Base-by-base conservation (phyloP, 1,140 invertebrate genomes). In the Drosophila dunni region DNA sequence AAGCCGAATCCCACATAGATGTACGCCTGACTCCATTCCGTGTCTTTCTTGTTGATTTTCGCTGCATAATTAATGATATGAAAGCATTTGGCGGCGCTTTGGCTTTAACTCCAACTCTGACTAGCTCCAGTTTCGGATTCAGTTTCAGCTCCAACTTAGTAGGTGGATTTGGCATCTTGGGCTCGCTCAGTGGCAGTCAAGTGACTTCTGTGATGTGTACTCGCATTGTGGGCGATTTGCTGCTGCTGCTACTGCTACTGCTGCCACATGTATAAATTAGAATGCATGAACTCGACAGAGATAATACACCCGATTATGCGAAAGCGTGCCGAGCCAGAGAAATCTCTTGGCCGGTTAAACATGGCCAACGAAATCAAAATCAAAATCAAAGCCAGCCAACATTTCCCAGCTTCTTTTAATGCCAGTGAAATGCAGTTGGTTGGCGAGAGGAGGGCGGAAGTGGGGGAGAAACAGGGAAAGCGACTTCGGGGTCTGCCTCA, bases 41-140 rank as follows among this genome's bases (percentile, higher is more conserved):
- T 50, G 38, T 45, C 36, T 40, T 62, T 65, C 40, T 45, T 84
- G 65, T 74, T 81, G 65, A 81, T 81, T 85, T 76, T 76, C 34
- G 51, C 66, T 69, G 78, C 67, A 86, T 85, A 86, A 88, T 88
- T 79, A 88, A 86, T 88, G 81, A 69, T 78, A 85, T 74, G 66
- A 86, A 81, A 69, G 69, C 78, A 75, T 51, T 63, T 42, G 50
- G 51, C 9, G 36, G 45, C 44, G 50, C 36, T 57, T 60, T 10
- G 11, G 10, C 29, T 45, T 13, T n/a, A 29, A 2, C 17, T 54
- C 7, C 7, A 29, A 15, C 34, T 34, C 7, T 24, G 10, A 20
- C 15, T 38, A 36, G 13, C n/a, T 13, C 33, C 40, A 10, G 29
- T 4, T 17, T 42, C 17, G 10, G 11, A 2, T 42, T 42, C 17